Evolutionary conservation across 2,113 vertebrate species (phyloP).

Genomic region (Pterocles orientalis): DNA sequence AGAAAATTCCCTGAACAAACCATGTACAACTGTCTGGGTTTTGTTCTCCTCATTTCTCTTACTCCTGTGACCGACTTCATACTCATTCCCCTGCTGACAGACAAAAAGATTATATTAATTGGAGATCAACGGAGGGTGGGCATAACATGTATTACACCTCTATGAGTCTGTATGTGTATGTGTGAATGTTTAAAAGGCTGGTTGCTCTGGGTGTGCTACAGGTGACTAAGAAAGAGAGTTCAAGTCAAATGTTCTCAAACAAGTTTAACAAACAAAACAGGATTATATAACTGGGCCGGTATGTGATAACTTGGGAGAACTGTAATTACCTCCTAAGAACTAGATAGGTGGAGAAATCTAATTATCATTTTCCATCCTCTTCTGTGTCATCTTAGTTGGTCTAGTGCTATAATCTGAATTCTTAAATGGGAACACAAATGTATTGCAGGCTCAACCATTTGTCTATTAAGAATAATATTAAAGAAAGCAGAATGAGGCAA

Average conservation of each 20-base stretch:
- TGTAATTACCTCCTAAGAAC: conserved; percentile 14
- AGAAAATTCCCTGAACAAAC: neutral
- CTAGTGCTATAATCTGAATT: neutral
- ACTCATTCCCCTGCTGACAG: neutral
- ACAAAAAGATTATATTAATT: neutral
- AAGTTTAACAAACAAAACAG: conserved; percentile 63
- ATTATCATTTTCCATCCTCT: conserved; percentile 37
- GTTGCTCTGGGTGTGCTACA: neutral
- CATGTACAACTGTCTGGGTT: neutral
- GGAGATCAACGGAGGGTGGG: neutral
- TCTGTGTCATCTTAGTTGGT: conserved; percentile 4
- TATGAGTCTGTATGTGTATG: neutral
- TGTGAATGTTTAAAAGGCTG: neutral
- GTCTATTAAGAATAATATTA: neutral
- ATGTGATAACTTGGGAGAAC: conserved; percentile 15
- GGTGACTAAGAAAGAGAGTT: conserved; percentile 22
- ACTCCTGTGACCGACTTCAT: neutral
- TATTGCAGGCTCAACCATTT: neutral
- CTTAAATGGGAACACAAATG: neutral
- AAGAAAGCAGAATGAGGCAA: neutral
- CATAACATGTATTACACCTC: neutral
- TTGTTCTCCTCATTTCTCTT: neutral
- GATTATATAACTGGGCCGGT: conserved; percentile 47
- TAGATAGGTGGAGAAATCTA: conserved; percentile 39
- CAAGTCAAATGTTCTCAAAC: conserved; percentile 40